Conservation (phyloP, 2,113 vertebrate species). For the Notiomystis cincta region DNA sequence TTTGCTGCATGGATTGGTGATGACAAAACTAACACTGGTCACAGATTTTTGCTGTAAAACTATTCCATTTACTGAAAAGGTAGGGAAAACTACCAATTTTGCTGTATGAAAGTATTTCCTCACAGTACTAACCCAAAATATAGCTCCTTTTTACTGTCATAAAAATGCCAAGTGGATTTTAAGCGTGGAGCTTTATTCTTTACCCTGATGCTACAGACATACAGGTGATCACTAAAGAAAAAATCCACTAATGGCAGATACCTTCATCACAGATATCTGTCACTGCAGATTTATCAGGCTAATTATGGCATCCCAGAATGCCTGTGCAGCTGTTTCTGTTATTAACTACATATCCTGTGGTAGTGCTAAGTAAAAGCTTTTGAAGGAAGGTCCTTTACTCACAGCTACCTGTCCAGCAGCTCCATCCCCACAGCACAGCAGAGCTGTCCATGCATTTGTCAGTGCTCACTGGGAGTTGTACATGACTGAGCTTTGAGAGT, state of each 20-base stretch:
- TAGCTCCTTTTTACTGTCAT: not conserved
- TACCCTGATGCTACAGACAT: not conserved
- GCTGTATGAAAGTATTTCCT: not conserved
- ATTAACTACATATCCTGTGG: not conserved
- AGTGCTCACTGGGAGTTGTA: not conserved
- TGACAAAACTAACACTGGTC: not conserved
- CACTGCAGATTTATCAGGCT: not conserved
- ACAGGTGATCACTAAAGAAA: not conserved
- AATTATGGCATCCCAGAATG: not conserved
- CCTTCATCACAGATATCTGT: not conserved
- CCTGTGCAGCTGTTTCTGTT: not conserved
- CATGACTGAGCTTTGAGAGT: not conserved
- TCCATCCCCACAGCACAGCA: not conserved
- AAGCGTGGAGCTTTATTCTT: not conserved
- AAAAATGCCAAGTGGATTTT: not conserved
- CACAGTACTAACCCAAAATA: conserved; percentile 19
- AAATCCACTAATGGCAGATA: not conserved
- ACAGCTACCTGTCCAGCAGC: not conserved
- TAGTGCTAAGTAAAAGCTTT: not conserved
- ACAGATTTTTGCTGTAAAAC: not conserved
- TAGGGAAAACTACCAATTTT: not conserved
- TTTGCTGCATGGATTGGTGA: not conserved
- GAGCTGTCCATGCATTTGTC: not conserved
- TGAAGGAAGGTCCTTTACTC: not conserved
- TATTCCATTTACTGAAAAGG: not conserved